Base-by-base conservation (phyloP, 2,113 vertebrate genomes). In the Menura novaehollandiae region DNA sequence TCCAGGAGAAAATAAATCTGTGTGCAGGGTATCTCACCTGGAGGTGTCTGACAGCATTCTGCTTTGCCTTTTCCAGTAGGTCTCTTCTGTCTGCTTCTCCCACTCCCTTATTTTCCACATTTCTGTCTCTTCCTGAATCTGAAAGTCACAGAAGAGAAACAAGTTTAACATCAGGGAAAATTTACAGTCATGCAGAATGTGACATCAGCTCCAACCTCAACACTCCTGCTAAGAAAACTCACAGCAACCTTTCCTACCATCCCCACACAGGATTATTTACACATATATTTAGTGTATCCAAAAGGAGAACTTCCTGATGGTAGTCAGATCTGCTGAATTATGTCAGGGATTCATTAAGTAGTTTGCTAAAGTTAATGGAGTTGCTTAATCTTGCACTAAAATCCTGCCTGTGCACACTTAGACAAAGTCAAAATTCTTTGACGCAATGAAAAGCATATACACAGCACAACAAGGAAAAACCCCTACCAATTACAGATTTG, bases 61-160 rank as follows among this genome's bases (percentile, higher is more conserved):
- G 85, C 97, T 98, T 95, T 98, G 98, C 83, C 96, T 95, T 27
- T 98, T 97, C 79, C 96, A 96, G 79, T 97, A 95, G 33, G 95
- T 91, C 88, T 98, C 97, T 58, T 98, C 97, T n/a, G 95, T 96
- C 66, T 99, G 98, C 66, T 98, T 98, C 97, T 99, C 98, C 97
- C 98, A 98, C 96, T 97, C 98, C 91, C 99, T 98, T 96, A 99
- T 98, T 97, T 99, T 99, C 99, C 99, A 99, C 99, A 99, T 99
- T 94, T 99, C 99, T 23, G 98, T 98, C 95, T 99, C 99, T 94
- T 99, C 99, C 83, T 99, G 99, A 97, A 99, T 99, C 99, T 99
- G 96, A 66, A 96, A 75, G 51, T 66, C 37, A 69, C 63, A 89
- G n/a, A 24, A 49, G 37, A 52, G 8, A 82, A 84, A 85, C 0